Conservation (phyloP, 2,797 vertebrate species). For the Acanthurus tractus region DNA sequence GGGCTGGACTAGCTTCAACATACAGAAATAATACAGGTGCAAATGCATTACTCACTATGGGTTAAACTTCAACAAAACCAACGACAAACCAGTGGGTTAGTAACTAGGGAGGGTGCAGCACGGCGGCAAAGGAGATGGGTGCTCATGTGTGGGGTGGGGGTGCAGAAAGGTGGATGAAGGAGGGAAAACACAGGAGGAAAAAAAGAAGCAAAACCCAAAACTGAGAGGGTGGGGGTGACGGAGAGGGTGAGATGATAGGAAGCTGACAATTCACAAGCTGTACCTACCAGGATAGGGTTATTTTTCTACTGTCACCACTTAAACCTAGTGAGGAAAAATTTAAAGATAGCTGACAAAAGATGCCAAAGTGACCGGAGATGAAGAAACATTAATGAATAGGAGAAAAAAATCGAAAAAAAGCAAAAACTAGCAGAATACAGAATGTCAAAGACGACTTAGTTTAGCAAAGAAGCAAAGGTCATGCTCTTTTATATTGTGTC, state of each 20-base stretch:
- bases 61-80: conserved; percentile 60
- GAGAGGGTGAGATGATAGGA: conserved; percentile 59
- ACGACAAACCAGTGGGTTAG: conserved; percentile 78
- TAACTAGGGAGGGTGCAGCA: conserved; percentile 46
- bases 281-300: conserved; percentile 90
- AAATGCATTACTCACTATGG: conserved; percentile 66
- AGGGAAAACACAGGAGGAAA: conserved; percentile 7
- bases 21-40: conserved; percentile 79
- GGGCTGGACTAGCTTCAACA: conserved; percentile 75
- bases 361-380: conserved; percentile 82
- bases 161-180: conserved; percentile 34
- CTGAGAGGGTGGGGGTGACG: background rate
- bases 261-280: conserved; percentile 82
- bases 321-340: conserved; percentile 91
- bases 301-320: conserved; percentile 90
- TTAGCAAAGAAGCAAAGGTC: conserved; percentile 55
- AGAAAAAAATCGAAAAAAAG: conserved; percentile 43
- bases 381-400: conserved; percentile 80
- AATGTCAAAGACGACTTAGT: conserved; percentile 61
- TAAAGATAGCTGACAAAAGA: conserved; percentile 87
- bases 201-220: conserved; percentile 34
- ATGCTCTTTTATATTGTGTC: conserved; percentile 46
- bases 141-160: conserved; percentile 26
- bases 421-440: conserved; percentile 73
- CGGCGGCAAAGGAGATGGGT: conserved; percentile 43